Percentiles rank a stretch among this genome's conserved stretches.
These are phyloP conservation scores for Myiozetetes cayanensis DNA, from an alignment of 2,113 vertebrate species.

Conservation along the genomic window DNA sequence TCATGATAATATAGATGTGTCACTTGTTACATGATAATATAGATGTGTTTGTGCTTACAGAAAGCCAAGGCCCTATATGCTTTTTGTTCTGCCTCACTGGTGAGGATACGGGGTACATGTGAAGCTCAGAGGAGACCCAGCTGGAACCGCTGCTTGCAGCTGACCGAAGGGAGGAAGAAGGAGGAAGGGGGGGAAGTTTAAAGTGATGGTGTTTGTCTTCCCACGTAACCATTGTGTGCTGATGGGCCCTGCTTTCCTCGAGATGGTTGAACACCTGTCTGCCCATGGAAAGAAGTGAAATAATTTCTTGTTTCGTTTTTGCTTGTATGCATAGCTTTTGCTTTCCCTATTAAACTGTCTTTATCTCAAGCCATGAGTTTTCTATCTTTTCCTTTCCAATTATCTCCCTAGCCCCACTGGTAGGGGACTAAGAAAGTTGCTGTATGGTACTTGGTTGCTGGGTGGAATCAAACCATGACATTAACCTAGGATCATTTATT, in stretches of 20 bases:
- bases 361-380: neutral
- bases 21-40: neutral
- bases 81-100: rapidly evolving
- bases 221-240: rapidly evolving
- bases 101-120: rapidly evolving
- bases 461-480: neutral
- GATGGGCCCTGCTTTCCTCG: neutral
- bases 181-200: rapidly evolving
- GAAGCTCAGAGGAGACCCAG: rapidly evolving
- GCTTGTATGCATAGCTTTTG: neutral
- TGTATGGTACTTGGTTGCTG: neutral
- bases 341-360: neutral
- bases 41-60: neutral
- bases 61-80: neutral
- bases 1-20: neutral
- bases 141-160: rapidly evolving
- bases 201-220: rapidly evolving
- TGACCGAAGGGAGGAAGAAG: neutral
- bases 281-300: neutral
- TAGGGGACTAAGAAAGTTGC: neutral
- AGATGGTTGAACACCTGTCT: neutral
- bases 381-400: neutral
- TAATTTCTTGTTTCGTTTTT: neutral
- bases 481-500: neutral
- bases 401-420: neutral